Percentiles rank a stretch among this genome's conserved stretches.
These are phyloP conservation scores for Phallusia fumigata DNA, from an alignment of 23 tunicate species.

Conservation along the genomic window DNA sequence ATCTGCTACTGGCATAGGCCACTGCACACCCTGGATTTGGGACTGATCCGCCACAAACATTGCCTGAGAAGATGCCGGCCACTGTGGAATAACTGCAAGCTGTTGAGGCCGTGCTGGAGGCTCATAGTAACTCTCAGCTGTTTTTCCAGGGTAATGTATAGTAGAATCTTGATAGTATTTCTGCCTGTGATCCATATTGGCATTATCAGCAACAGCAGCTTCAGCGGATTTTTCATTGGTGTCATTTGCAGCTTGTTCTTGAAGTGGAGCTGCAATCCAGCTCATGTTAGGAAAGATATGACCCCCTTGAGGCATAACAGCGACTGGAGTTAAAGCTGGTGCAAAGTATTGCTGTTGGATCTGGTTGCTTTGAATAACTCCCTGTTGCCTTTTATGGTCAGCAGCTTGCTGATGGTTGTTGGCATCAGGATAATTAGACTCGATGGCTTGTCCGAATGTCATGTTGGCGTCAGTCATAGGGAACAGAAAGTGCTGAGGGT, in stretches of 20 bases:
- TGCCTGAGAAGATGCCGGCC: neutral
- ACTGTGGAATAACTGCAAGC: neutral
- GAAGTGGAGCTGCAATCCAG: slow-evolving; percentile 47
- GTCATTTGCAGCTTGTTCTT: slow-evolving; percentile 11
- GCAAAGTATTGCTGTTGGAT: slow-evolving; percentile 53
- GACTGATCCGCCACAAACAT: neutral
- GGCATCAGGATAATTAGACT: slow-evolving; percentile 4
- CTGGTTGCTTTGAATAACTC: slow-evolving; percentile 19
- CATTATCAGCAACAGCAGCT: neutral
- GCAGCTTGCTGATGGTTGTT: slow-evolving; percentile 4
- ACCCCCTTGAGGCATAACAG: slow-evolving; percentile 57
- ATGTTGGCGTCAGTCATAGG: slow-evolving; percentile 45
- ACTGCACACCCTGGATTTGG: neutral
- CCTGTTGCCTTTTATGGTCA: slow-evolving; percentile 4
- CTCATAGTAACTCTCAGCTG: neutral
- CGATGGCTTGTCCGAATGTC: neutral
- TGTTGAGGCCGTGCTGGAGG: slow-evolving; percentile 1
- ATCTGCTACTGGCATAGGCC: neutral
- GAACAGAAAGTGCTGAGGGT: slow-evolving; percentile 61
- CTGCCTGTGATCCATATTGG: neutral
- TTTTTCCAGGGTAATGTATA: neutral
- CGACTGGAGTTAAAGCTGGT: slow-evolving; percentile 66
- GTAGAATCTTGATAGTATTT: slow-evolving; percentile 2
- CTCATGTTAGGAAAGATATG: slow-evolving; percentile 44
- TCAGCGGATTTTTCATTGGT: neutral